phyloP scores from a whole-genome alignment of 1,140 invertebrate species.

The Oscheius sp. region DNA sequence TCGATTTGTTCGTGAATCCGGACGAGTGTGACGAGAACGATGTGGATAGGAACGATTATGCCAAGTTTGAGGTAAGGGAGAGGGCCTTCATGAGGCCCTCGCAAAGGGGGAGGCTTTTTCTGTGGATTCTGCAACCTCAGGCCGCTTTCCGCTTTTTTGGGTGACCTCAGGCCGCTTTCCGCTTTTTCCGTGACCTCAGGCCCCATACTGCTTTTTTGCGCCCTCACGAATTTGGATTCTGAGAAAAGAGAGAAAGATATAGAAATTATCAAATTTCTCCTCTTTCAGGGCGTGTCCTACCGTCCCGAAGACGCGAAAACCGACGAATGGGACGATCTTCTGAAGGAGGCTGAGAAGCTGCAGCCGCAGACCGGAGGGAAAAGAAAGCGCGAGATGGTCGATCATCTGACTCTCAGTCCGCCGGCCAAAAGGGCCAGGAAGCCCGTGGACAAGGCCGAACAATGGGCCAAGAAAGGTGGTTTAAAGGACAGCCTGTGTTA shows the following conservation, averaged over 20 bases:
- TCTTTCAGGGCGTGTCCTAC: background rate
- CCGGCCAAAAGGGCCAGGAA: background rate
- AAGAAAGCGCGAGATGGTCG: background rate
- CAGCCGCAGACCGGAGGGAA: background rate
- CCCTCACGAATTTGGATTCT: too few relatives aligned
- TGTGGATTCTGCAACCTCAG: too few relatives aligned
- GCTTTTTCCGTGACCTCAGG: too few relatives aligned
- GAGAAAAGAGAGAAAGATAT: too few relatives aligned
- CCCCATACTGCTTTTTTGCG: background rate
- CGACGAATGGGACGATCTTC: background rate
- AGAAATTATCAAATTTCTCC: background rate
- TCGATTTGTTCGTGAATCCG: background rate
- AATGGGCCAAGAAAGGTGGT: background rate
- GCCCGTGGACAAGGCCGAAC: background rate
- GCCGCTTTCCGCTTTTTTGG: too few relatives aligned
- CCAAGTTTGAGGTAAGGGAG: conserved; percentile 1
- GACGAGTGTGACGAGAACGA: conserved; percentile 9
- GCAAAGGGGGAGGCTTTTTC: too few relatives aligned
- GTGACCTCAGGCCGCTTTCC: too few relatives aligned
- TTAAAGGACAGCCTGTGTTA: too few relatives aligned
- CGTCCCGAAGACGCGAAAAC: background rate
- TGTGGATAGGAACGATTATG: conserved; percentile 31
- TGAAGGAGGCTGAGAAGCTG: background rate
- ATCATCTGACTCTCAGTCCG: background rate
- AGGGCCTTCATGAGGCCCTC: too few relatives aligned